These are phyloP conservation scores for Pangasianodon gigas DNA, from an alignment of 2,113 vertebrate species.

Conservation along the genomic window DNA sequence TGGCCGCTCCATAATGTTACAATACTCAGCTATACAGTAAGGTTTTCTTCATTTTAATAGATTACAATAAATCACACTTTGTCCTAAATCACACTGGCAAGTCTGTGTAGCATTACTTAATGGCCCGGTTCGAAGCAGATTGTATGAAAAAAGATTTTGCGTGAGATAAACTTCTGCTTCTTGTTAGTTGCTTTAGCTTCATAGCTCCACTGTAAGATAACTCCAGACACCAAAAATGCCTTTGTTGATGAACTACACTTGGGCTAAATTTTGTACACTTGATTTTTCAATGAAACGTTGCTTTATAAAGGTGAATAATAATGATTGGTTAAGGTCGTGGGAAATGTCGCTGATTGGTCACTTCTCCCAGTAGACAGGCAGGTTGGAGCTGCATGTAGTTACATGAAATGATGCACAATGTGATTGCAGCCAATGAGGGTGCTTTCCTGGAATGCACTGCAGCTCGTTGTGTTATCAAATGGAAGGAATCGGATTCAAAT, in stretches of 20 bases:
- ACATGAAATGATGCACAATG: not conserved
- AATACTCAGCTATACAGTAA: too few relatives aligned
- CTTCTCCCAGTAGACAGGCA: not conserved
- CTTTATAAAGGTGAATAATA: not conserved
- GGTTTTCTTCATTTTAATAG: too few relatives aligned
- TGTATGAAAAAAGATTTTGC: too few relatives aligned
- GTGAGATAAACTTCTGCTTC: not conserved
- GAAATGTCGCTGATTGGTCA: constrained; percentile 58
- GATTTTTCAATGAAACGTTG: not conserved
- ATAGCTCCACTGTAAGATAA: not conserved
- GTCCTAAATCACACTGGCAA: too few relatives aligned
- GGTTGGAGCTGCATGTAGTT: not conserved
- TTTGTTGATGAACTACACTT: not conserved
- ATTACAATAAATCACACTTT: too few relatives aligned
- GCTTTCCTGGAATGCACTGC: not conserved
- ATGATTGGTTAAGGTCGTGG: constrained; percentile 53
- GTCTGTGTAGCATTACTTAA: too few relatives aligned
- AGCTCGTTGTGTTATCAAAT: not conserved
- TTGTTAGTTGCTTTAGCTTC: not conserved
- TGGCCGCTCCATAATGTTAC: too few relatives aligned
- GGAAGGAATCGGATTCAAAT: not conserved
- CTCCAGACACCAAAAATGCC: not conserved
- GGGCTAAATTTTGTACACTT: not conserved
- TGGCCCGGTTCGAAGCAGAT: too few relatives aligned
- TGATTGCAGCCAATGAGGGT: not conserved